Conservation (phyloP, 2,113 vertebrate species). For the Lota lota region DNA sequence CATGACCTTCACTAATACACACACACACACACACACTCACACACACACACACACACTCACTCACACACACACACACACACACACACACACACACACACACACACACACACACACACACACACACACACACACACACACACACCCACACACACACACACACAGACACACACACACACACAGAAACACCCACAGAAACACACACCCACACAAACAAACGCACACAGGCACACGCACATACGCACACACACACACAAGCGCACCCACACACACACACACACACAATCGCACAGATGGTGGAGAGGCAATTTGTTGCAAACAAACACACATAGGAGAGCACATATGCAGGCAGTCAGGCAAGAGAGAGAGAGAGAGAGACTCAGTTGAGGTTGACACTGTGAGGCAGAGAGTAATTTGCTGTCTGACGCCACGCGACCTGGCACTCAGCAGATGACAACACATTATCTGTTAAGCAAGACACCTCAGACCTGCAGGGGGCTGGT, state of each 20-base stretch:
- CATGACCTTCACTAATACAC: slow-evolving; percentile 44
- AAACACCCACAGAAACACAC: neutral
- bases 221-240: slow-evolving; percentile 23
- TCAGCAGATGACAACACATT: slow-evolving; percentile 63
- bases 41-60: slow-evolving; percentile 17
- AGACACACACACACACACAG: slow-evolving; percentile 15
- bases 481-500: slow-evolving; percentile 33
- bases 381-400: slow-evolving; percentile 57
- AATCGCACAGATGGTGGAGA: slow-evolving; percentile 38
- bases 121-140: slow-evolving; percentile 26
- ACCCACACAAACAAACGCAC: slow-evolving; percentile 6
- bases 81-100: slow-evolving; percentile 31
- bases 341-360: slow-evolving; percentile 16
- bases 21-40: slow-evolving; percentile 4
- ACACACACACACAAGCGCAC: slow-evolving; percentile 10
- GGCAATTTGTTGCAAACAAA: slow-evolving; percentile 50
- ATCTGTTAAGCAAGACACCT: slow-evolving; percentile 70
- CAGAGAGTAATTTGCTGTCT: slow-evolving; percentile 57
- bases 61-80: slow-evolving; percentile 21
- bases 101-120: slow-evolving; percentile 8
- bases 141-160: slow-evolving; percentile 16
- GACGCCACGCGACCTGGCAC: slow-evolving; percentile 46
- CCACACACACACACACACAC: slow-evolving; percentile 20
- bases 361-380: slow-evolving; percentile 34
- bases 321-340: slow-evolving; percentile 38